Evolutionary conservation across 2,888 invertebrate genomes (phyloP).

Genomic region (Rotaria macrura): DNA sequence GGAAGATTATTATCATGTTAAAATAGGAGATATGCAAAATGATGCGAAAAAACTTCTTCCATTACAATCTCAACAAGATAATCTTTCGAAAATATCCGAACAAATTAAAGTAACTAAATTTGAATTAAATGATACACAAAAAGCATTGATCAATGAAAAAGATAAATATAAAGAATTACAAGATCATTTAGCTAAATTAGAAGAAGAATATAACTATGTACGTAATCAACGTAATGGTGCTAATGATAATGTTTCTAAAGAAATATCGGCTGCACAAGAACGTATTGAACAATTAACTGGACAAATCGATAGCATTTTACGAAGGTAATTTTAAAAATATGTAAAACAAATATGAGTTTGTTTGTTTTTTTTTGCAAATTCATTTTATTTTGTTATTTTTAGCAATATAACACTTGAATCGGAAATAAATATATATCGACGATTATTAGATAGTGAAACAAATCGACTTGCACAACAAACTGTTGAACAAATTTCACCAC

Average conservation of each 20-base stretch:
- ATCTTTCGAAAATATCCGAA: background rate
- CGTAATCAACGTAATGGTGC: background rate
- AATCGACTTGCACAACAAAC: background rate
- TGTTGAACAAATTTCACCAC: background rate
- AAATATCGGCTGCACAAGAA: background rate
- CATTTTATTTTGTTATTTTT: background rate
- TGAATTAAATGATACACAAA: background rate
- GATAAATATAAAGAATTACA: conserved; percentile 9
- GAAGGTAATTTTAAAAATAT: background rate
- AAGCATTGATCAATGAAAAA: background rate
- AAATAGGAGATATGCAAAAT: conserved; percentile 28
- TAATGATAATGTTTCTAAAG: background rate
- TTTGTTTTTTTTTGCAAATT: background rate
- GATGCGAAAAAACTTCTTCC: conserved; percentile 21
- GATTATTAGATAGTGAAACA: conserved; percentile 3
- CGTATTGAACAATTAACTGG: background rate
- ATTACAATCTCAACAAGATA: background rate
- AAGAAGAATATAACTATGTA: background rate
- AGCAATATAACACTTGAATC: conserved; percentile 5
- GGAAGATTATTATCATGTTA: conserved; percentile 32
- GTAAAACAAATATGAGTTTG: no score
- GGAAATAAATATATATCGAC: background rate
- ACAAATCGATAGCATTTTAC: background rate
- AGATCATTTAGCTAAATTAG: background rate
- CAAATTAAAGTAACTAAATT: background rate